These are phyloP conservation scores for Myotis lucifugus DNA, from an alignment of 2,113 vertebrate species.

Conservation along the genomic window DNA sequence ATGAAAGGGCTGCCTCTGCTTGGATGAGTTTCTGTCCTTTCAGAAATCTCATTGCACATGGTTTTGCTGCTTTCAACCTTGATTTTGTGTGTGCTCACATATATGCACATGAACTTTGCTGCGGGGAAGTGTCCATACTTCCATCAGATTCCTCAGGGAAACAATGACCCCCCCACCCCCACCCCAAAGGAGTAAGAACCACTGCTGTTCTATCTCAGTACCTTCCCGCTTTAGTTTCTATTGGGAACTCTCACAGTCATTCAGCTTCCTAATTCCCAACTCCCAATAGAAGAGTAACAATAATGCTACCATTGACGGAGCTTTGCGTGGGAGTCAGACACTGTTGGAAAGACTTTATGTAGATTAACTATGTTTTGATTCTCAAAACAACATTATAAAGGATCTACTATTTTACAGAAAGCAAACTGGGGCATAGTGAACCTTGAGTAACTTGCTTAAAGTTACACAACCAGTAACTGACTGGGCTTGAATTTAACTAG, in stretches of 20 bases:
- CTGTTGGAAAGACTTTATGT: not conserved
- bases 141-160: not conserved
- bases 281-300: not conserved
- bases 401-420: conserved; percentile 19
- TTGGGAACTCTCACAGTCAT: not conserved
- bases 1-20: not conserved
- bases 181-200: not conserved
- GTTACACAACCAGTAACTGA: not conserved
- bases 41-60: not conserved
- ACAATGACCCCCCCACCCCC: not conserved
- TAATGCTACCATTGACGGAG: not conserved
- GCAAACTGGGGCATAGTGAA: not conserved
- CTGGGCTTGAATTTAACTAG: not conserved
- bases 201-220: not conserved
- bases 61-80: not conserved
- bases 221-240: not conserved
- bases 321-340: not conserved
- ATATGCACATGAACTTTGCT: not conserved
- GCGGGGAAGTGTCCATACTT: not conserved
- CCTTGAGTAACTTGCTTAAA: not conserved
- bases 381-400: not conserved
- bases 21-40: not conserved
- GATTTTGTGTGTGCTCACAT: not conserved
- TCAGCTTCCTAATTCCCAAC: conserved; percentile 8
- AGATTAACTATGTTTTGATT: conserved; percentile 11